Evolutionary conservation across 2,888 invertebrate species (phyloP).

Genomic region (Galerucella pusilla): DNA sequence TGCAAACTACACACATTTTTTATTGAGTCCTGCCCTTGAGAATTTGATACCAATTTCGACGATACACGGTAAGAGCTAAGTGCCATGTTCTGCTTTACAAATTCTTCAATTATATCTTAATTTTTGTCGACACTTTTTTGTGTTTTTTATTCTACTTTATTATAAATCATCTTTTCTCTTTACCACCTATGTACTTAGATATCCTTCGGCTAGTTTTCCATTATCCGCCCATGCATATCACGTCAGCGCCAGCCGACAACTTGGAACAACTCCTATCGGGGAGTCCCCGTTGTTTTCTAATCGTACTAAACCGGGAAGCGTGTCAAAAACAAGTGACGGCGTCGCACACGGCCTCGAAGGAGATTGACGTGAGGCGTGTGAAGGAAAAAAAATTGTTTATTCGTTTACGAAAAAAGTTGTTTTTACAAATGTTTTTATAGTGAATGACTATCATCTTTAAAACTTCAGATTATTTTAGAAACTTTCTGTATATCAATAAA

Average conservation of each 20-base stretch:
- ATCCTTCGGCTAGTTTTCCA: neutral
- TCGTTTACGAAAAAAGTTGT: neutral
- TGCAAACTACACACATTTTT: too few relatives aligned
- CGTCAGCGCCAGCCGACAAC: slow-evolving; percentile 38
- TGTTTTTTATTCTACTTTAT: too few relatives aligned
- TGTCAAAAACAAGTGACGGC: slow-evolving; percentile 44
- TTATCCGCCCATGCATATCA: slow-evolving; percentile 22
- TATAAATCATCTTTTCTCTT: neutral
- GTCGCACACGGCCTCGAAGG: slow-evolving; percentile 31
- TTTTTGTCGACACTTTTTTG: too few relatives aligned
- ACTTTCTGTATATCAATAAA: too few relatives aligned
- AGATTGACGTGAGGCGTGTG: slow-evolving; percentile 9
- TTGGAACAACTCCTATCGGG: slow-evolving; percentile 28
- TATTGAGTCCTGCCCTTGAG: too few relatives aligned
- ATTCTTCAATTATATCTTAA: too few relatives aligned
- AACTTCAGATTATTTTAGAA: too few relatives aligned
- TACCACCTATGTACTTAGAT: neutral
- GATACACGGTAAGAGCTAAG: too few relatives aligned
- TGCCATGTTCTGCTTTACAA: too few relatives aligned
- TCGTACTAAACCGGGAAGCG: slow-evolving; percentile 35
- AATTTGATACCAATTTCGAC: too few relatives aligned
- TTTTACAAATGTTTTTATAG: neutral
- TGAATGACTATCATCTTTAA: too few relatives aligned
- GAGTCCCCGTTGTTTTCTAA: slow-evolving; percentile 39
- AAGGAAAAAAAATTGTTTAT: neutral